Percentiles rank a stretch among this genome's conserved stretches.
These are phyloP conservation scores for Passer domesticus DNA, from an alignment of 2,113 vertebrate species.

Conservation along the genomic window DNA sequence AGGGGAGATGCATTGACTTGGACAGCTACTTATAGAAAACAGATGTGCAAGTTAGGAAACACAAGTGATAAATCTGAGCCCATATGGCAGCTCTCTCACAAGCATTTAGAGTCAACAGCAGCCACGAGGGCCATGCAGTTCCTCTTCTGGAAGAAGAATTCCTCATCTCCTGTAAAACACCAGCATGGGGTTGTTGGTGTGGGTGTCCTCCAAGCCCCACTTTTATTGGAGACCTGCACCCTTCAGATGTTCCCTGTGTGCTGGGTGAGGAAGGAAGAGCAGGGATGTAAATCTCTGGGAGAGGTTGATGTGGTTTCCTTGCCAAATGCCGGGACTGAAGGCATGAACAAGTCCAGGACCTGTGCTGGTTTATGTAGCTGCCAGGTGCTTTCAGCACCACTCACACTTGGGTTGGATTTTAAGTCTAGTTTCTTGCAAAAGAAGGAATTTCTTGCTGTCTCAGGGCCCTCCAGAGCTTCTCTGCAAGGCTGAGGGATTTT, in stretches of 20 bases:
- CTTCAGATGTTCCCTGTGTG: not conserved
- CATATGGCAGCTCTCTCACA: not conserved
- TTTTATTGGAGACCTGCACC: not conserved
- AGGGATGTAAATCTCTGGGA: not conserved
- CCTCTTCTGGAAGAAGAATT: not conserved
- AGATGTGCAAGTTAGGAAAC: conserved; percentile 29
- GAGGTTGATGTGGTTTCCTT: not conserved
- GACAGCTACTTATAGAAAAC: conserved; percentile 58
- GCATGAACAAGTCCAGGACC: rapidly evolving
- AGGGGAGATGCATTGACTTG: conserved; percentile 43
- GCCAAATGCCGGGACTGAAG: not conserved
- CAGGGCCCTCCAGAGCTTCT: not conserved
- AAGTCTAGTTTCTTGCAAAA: not conserved
- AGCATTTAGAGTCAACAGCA: not conserved
- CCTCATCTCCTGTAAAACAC: not conserved
- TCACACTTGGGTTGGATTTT: not conserved
- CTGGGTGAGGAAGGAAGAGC: not conserved
- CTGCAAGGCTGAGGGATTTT: not conserved
- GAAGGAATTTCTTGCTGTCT: not conserved
- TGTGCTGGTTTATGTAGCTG: not conserved
- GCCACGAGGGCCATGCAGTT: not conserved
- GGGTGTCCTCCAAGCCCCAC: not conserved
- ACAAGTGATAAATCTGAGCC: not conserved
- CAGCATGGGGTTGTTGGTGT: not conserved
- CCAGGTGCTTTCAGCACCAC: not conserved